Base-by-base conservation (phyloP, 2,797 vertebrate species). In the Arrhamphus sclerolepis region DNA sequence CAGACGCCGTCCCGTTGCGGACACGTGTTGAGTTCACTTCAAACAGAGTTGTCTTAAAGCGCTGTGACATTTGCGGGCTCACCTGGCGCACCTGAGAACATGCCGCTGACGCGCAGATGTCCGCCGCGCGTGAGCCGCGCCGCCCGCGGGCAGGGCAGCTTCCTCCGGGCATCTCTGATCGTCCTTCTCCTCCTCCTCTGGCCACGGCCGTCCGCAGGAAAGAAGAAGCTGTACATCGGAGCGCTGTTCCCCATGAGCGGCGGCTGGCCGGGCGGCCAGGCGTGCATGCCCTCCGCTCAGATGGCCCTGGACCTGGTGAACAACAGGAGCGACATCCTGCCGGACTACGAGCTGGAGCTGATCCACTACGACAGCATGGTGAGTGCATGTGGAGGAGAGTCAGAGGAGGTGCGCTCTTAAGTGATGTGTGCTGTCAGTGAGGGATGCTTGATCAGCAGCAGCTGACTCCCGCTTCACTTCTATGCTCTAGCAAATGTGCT, bases 161-260 rank as follows among this genome's bases (percentile, higher is more conserved):
- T 72, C 48, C 75, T 84, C 54, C 76, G 82, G 52, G 47, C 71
- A 0, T 73, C 77, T 75, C 72, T 91, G 75, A 83, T 43, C 57
- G 21, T 75, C 31, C 65, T 76, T 65, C 70, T 92, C 62, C 81
- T 92, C 62, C 81, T 80, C 84, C 51, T 83, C 66, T 89, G 86
- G 76, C 84, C 85, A 75, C 82, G 79, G 81, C 85, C 85, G 70
- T 91, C 92, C 82, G 80, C 92, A 94, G 95, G 95, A 65, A 95
- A 95, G 89, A 95, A 95, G 89, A 94, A 94, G 59, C 94, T 97
- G 62, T 95, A 96, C 93, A 95, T 97, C 66, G 96, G 96, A 40
- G 96, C 95, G 20, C 94, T 97, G 66, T 97, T 97, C 86, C 96
- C 96, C 50, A 97, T 97, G 96, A 96, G 95, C 52, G 95, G 96